Evolutionary conservation across 2,888 invertebrate genomes (phyloP).

Genomic region (Pinctada fucata): DNA sequence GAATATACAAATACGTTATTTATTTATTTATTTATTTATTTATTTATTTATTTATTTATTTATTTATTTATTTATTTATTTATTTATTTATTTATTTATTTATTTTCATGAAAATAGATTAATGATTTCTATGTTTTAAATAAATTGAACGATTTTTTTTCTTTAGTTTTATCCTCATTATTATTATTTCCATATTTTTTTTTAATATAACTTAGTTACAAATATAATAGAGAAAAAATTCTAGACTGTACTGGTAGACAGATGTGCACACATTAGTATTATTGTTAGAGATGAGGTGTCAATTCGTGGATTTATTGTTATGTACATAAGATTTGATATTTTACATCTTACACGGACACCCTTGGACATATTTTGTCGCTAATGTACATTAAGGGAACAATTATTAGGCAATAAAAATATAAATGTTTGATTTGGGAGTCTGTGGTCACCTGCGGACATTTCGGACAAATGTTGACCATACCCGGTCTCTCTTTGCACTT

Average conservation of each 20-base stretch:
- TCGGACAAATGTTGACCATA: slow-evolving; percentile 6
- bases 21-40: too few relatives aligned
- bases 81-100: too few relatives aligned
- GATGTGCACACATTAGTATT: not conserved
- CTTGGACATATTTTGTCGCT: slow-evolving; percentile 19
- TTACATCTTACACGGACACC: slow-evolving; percentile 1
- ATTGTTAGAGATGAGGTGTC: not conserved
- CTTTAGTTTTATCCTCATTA: not conserved
- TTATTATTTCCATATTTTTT: too few relatives aligned
- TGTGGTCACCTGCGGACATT: slow-evolving; percentile 11
- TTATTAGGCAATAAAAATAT: slow-evolving; percentile 16
- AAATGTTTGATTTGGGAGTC: slow-evolving; percentile 11
- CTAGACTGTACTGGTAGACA: too few relatives aligned
- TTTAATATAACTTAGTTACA: too few relatives aligned
- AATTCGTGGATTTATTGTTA: not conserved
- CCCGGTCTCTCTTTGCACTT: not conserved
- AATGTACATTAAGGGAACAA: slow-evolving; percentile 15
- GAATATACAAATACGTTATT: too few relatives aligned
- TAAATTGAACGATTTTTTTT: not conserved
- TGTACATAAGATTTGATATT: not conserved
- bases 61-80: too few relatives aligned
- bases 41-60: too few relatives aligned
- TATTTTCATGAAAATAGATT: too few relatives aligned
- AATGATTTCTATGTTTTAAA: not conserved
- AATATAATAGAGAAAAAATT: too few relatives aligned